Base-by-base conservation (phyloP, 2,888 invertebrate species). In the Pristionchus entomophagus region DNA sequence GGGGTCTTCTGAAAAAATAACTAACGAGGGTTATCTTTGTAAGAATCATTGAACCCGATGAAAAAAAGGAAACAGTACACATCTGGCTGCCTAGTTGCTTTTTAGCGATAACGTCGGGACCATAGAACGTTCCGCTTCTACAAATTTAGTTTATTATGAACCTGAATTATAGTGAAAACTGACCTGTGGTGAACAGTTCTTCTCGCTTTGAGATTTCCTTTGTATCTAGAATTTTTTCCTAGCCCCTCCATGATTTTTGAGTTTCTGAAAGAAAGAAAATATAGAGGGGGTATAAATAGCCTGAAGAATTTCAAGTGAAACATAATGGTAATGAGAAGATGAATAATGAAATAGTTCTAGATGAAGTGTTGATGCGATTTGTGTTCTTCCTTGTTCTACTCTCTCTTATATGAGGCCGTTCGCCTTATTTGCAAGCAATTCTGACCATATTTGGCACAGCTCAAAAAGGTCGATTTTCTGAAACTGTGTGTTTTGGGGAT, bases 41-140 rank as follows among this genome's bases (percentile, higher is more conserved):
- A n/a, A n/a, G 26, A 32, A 62, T 32, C 2, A 65, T 32, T 65
- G 69, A 62, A 19, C 8, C 2, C n/a, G 2, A 6, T 12, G 22
- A 35, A 35, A 12, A 69, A 35, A 5, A 35, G 17, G 45, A 19
- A 26, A 77, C 26, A 17, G 35, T 38, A n/a, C 41, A 1, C 26
- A 77, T 49, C 77, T 77, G 77, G 77, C 77, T 77, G 49, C 77
- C 77, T 6, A 77, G n/a, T 77, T 77, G 77, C 38, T 77, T 77
- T 49, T 77, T 77, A 10, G 77, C n/a, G 29, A 77, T 77, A n/a
- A 77, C 77, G 29, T 77, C 77, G 0, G 77, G 77, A 19, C 77
- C 77, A 49, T 45, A 29, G 41, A 35, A 49, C 45, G 77, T 49
- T 19, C 45, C 26, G 38, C 35, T 26, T 45, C 77, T 77, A 51